These are phyloP conservation scores for Pipistrellus nathusii DNA, from an alignment of 2,797 vertebrate species.

Conservation along the genomic window DNA sequence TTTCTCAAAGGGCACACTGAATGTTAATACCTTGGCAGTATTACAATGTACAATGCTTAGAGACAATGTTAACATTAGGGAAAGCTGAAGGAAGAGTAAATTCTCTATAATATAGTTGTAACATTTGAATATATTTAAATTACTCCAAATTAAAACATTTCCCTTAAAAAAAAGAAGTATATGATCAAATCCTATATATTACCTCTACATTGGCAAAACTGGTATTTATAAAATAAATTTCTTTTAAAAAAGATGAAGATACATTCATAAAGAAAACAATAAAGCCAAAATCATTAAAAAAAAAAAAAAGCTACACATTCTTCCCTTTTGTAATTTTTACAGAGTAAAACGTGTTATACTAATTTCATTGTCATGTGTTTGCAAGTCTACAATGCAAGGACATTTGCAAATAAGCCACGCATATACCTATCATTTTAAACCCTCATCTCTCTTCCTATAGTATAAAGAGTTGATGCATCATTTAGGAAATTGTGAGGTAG, in stretches of 20 bases:
- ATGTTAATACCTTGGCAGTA: neutral
- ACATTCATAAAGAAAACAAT: conserved; percentile 25
- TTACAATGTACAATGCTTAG: neutral
- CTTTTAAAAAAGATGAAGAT: neutral
- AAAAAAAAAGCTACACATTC: neutral
- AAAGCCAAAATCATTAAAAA: neutral
- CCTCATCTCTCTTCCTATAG: conserved; percentile 32
- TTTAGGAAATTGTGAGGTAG: neutral
- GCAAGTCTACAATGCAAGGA: neutral
- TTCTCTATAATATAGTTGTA: neutral
- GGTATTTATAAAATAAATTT: neutral
- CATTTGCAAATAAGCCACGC: conserved; percentile 19
- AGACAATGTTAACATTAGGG: neutral
- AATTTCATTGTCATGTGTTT: conserved; percentile 29
- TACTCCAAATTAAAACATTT: neutral
- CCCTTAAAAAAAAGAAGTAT: neutral
- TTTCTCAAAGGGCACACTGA: neutral
- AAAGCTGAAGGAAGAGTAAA: neutral
- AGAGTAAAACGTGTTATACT: conserved; percentile 17
- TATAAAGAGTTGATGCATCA: neutral
- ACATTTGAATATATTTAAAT: neutral
- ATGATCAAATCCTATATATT: neutral
- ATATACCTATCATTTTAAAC: neutral
- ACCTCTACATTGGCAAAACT: neutral
- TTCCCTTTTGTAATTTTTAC: neutral